phyloP scores from a whole-genome alignment of 1,140 invertebrate species.

The Macrocentrus cingulum region DNA sequence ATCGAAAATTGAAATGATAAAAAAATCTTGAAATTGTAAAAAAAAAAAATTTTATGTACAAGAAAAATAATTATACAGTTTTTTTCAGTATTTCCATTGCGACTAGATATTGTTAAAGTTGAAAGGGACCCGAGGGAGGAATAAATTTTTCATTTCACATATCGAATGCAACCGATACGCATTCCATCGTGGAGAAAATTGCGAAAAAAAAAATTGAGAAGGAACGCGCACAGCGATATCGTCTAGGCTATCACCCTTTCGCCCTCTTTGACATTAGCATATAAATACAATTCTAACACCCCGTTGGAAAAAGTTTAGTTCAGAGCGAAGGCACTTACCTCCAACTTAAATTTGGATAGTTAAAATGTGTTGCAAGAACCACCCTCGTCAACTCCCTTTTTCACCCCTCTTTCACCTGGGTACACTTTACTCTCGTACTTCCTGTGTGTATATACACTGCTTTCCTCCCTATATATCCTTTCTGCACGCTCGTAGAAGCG shows the following conservation, averaged over 20 bases:
- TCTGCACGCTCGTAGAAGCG: not conserved
- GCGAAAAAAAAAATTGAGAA: slow-evolving; percentile 17
- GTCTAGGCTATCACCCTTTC: slow-evolving; percentile 1
- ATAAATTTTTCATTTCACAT: too few relatives aligned
- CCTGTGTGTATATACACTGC: not conserved
- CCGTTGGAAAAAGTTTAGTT: slow-evolving; percentile 37
- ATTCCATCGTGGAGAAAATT: too few relatives aligned
- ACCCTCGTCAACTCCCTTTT: not conserved
- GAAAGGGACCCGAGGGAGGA: too few relatives aligned
- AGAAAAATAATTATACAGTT: too few relatives aligned
- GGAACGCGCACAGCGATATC: slow-evolving; percentile 18
- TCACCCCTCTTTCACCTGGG: slow-evolving; percentile 9
- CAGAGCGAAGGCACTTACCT: slow-evolving; percentile 35
- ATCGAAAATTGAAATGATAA: too few relatives aligned
- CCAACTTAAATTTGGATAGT: slow-evolving; percentile 45
- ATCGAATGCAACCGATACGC: too few relatives aligned
- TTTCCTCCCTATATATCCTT: not conserved
- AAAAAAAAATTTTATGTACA: too few relatives aligned
- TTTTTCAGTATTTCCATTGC: too few relatives aligned
- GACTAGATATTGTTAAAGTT: too few relatives aligned
- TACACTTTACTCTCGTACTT: slow-evolving; percentile 3
- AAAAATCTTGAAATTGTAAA: too few relatives aligned
- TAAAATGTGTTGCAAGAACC: slow-evolving; percentile 39
- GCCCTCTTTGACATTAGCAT: slow-evolving; percentile 39
- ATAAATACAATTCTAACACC: slow-evolving; percentile 44